A percentile compares a stretch with the other conserved stretches of the same genome.
Evolutionary conservation across 2,888 invertebrate species (phyloP).

Genomic region (Pasiphila rectangulata): DNA sequence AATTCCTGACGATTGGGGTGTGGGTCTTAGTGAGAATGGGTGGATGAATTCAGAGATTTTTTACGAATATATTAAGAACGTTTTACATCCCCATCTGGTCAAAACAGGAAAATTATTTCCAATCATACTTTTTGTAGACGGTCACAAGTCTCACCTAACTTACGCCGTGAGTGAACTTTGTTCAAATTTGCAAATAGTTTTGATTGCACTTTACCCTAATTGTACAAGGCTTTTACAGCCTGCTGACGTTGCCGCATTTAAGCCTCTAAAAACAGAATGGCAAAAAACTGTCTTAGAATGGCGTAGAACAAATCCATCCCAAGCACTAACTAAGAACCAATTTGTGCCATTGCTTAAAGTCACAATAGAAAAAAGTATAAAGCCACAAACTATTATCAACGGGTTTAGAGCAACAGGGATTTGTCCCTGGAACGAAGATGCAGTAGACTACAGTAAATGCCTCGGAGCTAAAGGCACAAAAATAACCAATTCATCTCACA

Average conservation of each 20-base stretch:
- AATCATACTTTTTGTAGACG: too few species aligned
- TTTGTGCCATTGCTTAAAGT: slow-evolving; percentile 8
- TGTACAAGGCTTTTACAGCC: slow-evolving; percentile 9
- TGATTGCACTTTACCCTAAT: slow-evolving; percentile 9
- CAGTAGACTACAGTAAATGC: slow-evolving; percentile 12
- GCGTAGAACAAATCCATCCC: slow-evolving; percentile 8
- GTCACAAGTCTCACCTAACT: too few species aligned
- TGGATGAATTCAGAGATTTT: slow-evolving; percentile 3
- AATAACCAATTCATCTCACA: slow-evolving; percentile 1
- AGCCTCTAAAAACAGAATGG: slow-evolving; percentile 10
- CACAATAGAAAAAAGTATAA: slow-evolving; percentile 4
- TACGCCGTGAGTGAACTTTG: slow-evolving; percentile 4
- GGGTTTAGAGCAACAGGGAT: slow-evolving; percentile 10
- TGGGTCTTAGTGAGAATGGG: not conserved
- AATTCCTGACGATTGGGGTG: too few species aligned
- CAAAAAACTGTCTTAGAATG: slow-evolving; percentile 10
- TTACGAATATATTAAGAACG: not conserved
- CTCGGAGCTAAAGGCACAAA: slow-evolving; percentile 3
- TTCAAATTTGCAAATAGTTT: slow-evolving; percentile 6
- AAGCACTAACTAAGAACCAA: slow-evolving; percentile 9
- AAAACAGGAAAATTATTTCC: too few species aligned
- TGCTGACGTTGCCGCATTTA: slow-evolving; percentile 11
- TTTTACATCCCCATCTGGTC: too few species aligned
- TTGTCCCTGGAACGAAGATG: slow-evolving; percentile 12
- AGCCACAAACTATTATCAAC: slow-evolving; percentile 8